phyloP scores from a whole-genome alignment of 2,888 invertebrate genomes.

The Ceraclea dissimilis region DNA sequence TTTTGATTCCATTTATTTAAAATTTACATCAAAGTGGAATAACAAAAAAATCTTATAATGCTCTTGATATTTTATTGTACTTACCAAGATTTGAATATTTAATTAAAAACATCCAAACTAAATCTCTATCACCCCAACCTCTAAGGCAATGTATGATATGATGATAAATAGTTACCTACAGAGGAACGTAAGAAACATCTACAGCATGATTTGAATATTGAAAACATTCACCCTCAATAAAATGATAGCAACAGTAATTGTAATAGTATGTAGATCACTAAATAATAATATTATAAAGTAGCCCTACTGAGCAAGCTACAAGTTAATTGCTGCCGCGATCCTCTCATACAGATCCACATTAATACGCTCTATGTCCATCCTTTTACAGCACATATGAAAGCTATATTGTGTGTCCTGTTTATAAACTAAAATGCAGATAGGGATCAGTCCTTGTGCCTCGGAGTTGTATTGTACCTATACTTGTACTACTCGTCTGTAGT shows the following conservation, averaged over 20 bases:
- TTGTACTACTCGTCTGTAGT: neutral
- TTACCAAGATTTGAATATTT: too few relatives aligned
- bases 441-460: neutral
- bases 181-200: too few relatives aligned
- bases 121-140: too few relatives aligned
- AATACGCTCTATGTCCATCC: neutral
- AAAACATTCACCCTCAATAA: slow-evolving; percentile 24
- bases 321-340: slow-evolving; percentile 25
- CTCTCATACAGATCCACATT: neutral
- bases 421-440: neutral
- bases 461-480: neutral
- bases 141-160: too few relatives aligned
- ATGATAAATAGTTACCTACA: too few relatives aligned
- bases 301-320: slow-evolving; percentile 23
- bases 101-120: too few relatives aligned
- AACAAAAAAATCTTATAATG: too few relatives aligned
- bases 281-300: slow-evolving; percentile 20
- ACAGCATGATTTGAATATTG: slow-evolving; percentile 21
- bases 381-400: neutral
- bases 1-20: too few relatives aligned
- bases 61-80: too few relatives aligned
- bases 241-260: neutral
- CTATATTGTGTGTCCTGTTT: neutral
- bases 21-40: too few relatives aligned
- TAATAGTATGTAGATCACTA: neutral